Evolutionary conservation across 2,113 vertebrate species (phyloP), one percentile per base, ranked within the genome.

Genomic region (Coptodon bakossiorum): DNA sequence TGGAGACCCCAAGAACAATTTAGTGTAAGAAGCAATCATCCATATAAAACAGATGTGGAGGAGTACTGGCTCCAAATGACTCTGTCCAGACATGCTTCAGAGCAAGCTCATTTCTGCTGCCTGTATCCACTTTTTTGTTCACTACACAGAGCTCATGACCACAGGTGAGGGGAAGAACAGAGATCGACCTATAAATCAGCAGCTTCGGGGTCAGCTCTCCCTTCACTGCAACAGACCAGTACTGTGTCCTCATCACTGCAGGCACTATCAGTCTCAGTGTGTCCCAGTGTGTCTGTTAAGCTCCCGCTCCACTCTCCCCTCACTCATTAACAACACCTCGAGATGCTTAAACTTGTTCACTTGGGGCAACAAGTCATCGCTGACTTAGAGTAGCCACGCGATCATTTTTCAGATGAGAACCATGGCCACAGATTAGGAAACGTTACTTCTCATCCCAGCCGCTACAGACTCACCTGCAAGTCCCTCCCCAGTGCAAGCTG

Each of bases 261-360:
- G 68, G 38, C 22, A 16, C 38, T 45, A 45, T 73, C 5, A 45
- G 8, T 24, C 68, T 45, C 40, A 27, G 22, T 45, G 40, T 45
- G 22, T 73, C 8, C 68, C 38, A 17, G n/a, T 45, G 68, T 45
- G 8, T 73, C 22, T 73, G 40, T 45, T 16, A 73, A 45, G 40
- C 38, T 27, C 38, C 66, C 7, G 2, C 38, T 27, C 38, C 66
- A 45, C 38, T 45, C 66, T 27, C 14, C 66, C 22, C 38, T 45
- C 22, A 27, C 38, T 45, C 66, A 17, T 73, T 6, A 45, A 73
- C 38, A 73, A 73, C 38, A 27, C 38, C 66, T 45, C 1, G 8
- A 73, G 66, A 73, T 73, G 45, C 66, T 73, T 27, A 73, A 73
- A 73, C 38, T 45, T 6, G 19, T 27, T 73, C 66, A 71, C 38